phyloP scores from a whole-genome alignment of 2,888 invertebrate species.

The Pegoplata infirma region DNA sequence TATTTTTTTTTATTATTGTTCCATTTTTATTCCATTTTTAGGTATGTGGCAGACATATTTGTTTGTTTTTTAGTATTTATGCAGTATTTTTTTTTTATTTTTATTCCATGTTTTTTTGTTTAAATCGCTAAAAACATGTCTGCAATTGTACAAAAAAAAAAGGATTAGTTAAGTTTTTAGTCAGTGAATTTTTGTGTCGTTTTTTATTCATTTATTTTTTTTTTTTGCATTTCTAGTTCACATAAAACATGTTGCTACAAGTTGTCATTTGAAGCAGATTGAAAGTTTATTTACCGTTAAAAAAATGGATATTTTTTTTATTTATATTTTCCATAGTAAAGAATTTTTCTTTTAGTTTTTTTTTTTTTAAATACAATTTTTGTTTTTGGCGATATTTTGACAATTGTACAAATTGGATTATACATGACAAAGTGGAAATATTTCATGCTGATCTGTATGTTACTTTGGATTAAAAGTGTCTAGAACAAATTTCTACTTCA shows the following conservation, averaged over 20 bases:
- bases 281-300: slow-evolving; percentile 15
- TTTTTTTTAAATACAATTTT: background rate
- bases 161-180: slow-evolving; percentile 42
- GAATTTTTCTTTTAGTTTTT: background rate
- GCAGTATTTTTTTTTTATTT: slow-evolving; percentile 37
- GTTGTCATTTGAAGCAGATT: slow-evolving; percentile 53
- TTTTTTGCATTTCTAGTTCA: slow-evolving; percentile 38
- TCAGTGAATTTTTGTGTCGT: slow-evolving; percentile 8
- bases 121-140: slow-evolving; percentile 45
- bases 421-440: slow-evolving; percentile 41
- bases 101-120: slow-evolving; percentile 40
- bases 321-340: background rate
- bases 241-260: slow-evolving; percentile 57
- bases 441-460: too few species aligned
- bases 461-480: too few species aligned
- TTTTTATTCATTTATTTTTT: slow-evolving; percentile 11
- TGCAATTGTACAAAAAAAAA: slow-evolving; percentile 44
- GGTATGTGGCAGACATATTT: slow-evolving; percentile 30
- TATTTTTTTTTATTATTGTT: background rate
- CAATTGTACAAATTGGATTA: slow-evolving; percentile 38
- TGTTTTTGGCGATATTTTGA: background rate
- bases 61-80: slow-evolving; percentile 26
- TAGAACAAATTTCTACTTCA: too few species aligned
- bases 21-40: slow-evolving; percentile 27
- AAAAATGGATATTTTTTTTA: slow-evolving; percentile 2